Percentiles rank a stretch among this genome's conserved stretches.
Evolutionary conservation across 2,888 invertebrate species (phyloP).

Genomic region (Hypolimnas misippus): DNA sequence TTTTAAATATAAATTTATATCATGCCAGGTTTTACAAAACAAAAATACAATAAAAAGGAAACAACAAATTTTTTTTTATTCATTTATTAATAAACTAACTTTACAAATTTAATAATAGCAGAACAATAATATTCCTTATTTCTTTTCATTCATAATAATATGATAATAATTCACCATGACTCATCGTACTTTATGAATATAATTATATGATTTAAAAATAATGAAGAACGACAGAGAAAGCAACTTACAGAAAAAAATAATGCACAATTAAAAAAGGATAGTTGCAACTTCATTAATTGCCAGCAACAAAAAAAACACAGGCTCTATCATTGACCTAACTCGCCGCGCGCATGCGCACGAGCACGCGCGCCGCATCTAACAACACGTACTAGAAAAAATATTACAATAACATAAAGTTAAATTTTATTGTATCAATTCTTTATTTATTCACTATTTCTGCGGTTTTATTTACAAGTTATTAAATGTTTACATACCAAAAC

Average conservation of each 20-base stretch:
- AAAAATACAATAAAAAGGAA: constrained; percentile 49
- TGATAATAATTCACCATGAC: constrained; percentile 78
- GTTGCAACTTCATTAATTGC: constrained; percentile 64
- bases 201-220: constrained; percentile 83
- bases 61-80: constrained; percentile 74
- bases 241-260: constrained; percentile 80
- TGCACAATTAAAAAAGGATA: constrained; percentile 76
- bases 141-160: constrained; percentile 84
- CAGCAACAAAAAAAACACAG: constrained; percentile 66
- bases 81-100: constrained; percentile 85
- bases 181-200: constrained; percentile 82
- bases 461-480: constrained; percentile 78
- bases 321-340: constrained; percentile 58
- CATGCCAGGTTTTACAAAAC: not conserved
- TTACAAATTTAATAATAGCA: constrained; percentile 85
- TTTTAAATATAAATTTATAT: not conserved
- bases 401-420: constrained; percentile 78
- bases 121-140: constrained; percentile 85
- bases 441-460: constrained; percentile 74
- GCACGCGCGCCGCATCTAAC: constrained; percentile 46
- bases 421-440: constrained; percentile 81
- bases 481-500: constrained; percentile 82
- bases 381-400: constrained; percentile 71
- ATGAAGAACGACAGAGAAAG: constrained; percentile 83
- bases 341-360: constrained; percentile 35